Evolutionary conservation across 2,888 invertebrate genomes (phyloP), one percentile per base, ranked within the genome.

Genomic region (Drosophila formosana): DNA sequence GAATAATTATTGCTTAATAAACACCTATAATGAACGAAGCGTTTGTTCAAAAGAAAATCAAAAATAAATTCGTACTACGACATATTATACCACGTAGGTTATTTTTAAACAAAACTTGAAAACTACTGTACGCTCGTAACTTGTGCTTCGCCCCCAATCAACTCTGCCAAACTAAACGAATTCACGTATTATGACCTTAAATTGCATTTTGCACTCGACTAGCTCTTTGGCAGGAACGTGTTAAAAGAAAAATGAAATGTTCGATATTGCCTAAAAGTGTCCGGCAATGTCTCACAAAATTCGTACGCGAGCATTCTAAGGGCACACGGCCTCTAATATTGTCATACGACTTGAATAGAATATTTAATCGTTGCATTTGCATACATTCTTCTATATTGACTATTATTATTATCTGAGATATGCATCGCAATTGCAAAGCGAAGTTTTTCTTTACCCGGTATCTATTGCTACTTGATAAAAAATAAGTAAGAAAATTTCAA

Each of bases 141-240:
- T 61, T 67, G 41, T 34, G 25, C 52, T 23, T 18, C 28, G 34
- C 75, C 75, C 58, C 30, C 67, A 65, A 60, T 55, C 73, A 68
- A 66, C 62, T 75, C 58, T 62, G 47, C 45, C 66, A 70, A 84
- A 73, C 74, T 76, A 87, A 84, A 87, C 88, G 85, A 84, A 84
- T 88, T 84, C 83, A 84, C 83, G 88, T 84, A 77, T 64, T 65
- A 65, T 64, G 74, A 69, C 73, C 74, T 73, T 70, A 82, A 84
- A 84, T 84, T 84, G 85, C 88, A 84, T 87, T 83, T 83, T 69
- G 87, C 82, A 87, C 82, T 87, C 78, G 87, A 87, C 75, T 53
- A 63, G 79, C 81, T 76, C 67, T 69, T 66, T 69, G 64, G 47
- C 23, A 53, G 58, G 64, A 78, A 88, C 88, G 89, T 88, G 84